A percentile compares a stretch with the other conserved stretches of the same genome.
Evolutionary conservation across 2,113 vertebrate genomes (phyloP).

Genomic region (Tringa solitaria): DNA sequence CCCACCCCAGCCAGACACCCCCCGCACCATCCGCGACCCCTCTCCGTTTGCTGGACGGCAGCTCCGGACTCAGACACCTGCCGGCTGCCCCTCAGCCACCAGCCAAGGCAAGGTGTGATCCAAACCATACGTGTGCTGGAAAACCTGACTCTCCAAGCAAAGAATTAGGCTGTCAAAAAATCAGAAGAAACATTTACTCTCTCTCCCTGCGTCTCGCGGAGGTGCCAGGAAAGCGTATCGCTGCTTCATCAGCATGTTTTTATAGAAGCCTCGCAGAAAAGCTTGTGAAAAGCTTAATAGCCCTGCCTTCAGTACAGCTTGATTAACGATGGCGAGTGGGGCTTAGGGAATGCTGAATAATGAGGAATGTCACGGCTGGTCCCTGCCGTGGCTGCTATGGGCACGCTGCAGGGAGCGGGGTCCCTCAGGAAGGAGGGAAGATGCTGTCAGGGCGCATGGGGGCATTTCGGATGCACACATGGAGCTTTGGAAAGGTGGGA

Average conservation of each 20-base stretch:
- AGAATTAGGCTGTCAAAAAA: background rate
- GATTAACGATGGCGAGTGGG: background rate
- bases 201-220: rapidly evolving
- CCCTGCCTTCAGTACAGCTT: background rate
- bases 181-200: background rate
- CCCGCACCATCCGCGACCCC: rapidly evolving
- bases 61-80: background rate
- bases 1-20: background rate
- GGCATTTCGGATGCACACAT: rapidly evolving
- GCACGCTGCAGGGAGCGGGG: rapidly evolving
- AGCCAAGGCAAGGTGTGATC: background rate
- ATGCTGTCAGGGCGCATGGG: rapidly evolving
- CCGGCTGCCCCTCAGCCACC: background rate
- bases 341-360: background rate
- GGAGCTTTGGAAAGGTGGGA: background rate
- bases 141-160: background rate
- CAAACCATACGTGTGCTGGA: rapidly evolving
- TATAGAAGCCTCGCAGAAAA: background rate
- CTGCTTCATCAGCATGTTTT: background rate
- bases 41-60: background rate
- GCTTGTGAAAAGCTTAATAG: background rate
- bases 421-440: background rate
- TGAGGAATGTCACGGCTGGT: rapidly evolving
- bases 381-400: background rate
- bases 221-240: rapidly evolving